Evolutionary conservation across 2,888 invertebrate genomes (phyloP).

Genomic region (Campoplex nolae): DNA sequence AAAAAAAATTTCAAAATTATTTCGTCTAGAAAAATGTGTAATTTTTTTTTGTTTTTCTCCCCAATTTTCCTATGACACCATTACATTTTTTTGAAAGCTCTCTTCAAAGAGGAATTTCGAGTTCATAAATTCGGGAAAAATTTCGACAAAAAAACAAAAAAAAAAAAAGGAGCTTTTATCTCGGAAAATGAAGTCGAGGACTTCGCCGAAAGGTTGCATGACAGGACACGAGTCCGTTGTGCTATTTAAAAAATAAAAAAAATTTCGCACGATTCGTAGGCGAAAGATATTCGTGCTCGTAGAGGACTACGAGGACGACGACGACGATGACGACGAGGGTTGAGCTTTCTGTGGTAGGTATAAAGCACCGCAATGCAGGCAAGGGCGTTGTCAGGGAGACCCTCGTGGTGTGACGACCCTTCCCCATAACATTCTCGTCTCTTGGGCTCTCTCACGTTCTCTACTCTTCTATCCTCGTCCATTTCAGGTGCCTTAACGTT

Average conservation of each 20-base stretch:
- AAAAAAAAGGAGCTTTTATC: background rate
- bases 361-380: slow-evolving; percentile 82
- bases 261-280: background rate
- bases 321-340: background rate
- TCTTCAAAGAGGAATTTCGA: no score
- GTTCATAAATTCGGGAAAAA: background rate
- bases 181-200: background rate
- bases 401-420: slow-evolving; percentile 76
- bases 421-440: slow-evolving; percentile 73
- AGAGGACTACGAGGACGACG: slow-evolving; percentile 53
- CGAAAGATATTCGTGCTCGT: slow-evolving; percentile 61
- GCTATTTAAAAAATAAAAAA: background rate
- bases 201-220: background rate
- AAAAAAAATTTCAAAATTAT: no score
- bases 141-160: no score
- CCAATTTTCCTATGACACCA: no score
- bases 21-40: no score
- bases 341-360: slow-evolving; percentile 60
- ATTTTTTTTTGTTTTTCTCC: no score
- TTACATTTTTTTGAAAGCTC: no score
- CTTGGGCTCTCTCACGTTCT: slow-evolving; percentile 2
- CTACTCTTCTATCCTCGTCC: slow-evolving; percentile 16
- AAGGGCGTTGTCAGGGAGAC: slow-evolving; percentile 84
- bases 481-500: slow-evolving; percentile 49
- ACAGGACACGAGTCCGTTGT: background rate